Evolutionary conservation across 2,888 invertebrate genomes (phyloP).

Genomic region (Caenorhabditis wallacei): DNA sequence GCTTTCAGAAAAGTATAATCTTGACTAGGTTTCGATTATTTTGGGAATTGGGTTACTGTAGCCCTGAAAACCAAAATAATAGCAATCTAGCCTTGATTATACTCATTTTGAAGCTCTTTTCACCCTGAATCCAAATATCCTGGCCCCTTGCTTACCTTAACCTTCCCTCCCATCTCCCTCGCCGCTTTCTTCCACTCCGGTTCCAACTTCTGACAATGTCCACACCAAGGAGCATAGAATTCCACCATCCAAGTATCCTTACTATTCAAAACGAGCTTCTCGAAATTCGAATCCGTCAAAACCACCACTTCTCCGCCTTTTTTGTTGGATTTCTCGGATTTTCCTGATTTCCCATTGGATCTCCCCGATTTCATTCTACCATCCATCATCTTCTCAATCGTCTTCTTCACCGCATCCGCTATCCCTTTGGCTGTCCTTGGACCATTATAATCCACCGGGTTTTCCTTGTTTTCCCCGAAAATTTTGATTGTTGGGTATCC

Average conservation of each 20-base stretch:
- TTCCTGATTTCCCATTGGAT: neutral
- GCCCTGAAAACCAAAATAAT: too few relatives aligned
- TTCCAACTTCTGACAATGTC: conserved; percentile 52
- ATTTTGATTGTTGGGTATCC: conserved; percentile 98
- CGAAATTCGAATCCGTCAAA: conserved; percentile 96
- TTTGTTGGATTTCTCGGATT: conserved; percentile 6
- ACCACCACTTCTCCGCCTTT: conserved; percentile 84
- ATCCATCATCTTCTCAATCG: conserved; percentile 37
- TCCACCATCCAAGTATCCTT: conserved; percentile 95
- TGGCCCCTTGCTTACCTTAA: too few relatives aligned
- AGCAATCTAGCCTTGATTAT: too few relatives aligned
- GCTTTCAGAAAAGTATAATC: too few relatives aligned
- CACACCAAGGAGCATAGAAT: conserved; percentile 62
- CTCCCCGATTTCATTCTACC: neutral
- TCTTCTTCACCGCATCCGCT: conserved; percentile 52
- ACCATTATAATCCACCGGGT: conserved; percentile 89
- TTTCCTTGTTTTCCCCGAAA: conserved; percentile 90
- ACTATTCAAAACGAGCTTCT: conserved; percentile 91
- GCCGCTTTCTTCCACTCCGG: conserved; percentile 58
- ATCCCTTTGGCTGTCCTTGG: conserved; percentile 54
- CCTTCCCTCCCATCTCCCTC: conserved; percentile 93
- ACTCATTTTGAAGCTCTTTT: too few relatives aligned
- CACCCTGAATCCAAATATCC: too few relatives aligned
- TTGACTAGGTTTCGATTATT: too few relatives aligned
- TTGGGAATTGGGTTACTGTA: too few relatives aligned